Conservation (phyloP, 2,113 vertebrate genomes). For the Semnornis frantzii region DNA sequence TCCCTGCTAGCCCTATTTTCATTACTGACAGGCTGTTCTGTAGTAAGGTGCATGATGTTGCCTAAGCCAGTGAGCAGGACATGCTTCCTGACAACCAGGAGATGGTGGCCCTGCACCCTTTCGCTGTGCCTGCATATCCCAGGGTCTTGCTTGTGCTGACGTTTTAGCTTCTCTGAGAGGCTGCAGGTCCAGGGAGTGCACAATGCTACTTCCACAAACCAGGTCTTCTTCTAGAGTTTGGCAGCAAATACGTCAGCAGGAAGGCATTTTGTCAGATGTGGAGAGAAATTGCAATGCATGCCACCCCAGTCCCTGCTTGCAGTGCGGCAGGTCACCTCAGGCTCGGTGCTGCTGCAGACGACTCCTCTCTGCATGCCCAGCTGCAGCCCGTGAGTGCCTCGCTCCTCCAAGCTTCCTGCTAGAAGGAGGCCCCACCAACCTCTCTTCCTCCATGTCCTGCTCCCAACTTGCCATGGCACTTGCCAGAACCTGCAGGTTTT, state of each 20-base stretch:
- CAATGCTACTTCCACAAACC: fast-evolving
- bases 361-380: not conserved
- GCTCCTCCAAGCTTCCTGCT: not conserved
- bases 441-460: fast-evolving
- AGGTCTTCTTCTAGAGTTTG: not conserved
- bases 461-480: not conserved
- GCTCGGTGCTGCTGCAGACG: fast-evolving
- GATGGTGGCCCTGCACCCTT: not conserved
- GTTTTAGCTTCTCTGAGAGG: not conserved
- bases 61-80: not conserved
- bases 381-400: not conserved
- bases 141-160: not conserved
- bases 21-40: not conserved
- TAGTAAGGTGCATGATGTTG: not conserved
- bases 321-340: not conserved
- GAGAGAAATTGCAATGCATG: not conserved
- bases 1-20: not conserved
- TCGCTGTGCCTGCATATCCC: not conserved
- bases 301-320: fast-evolving
- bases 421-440: fast-evolving
- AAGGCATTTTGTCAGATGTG: not conserved
- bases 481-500: not conserved
- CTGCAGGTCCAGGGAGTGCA: not conserved
- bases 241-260: not conserved
- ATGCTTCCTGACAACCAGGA: fast-evolving